Evolutionary conservation across 2,113 vertebrate species (phyloP), one percentile per base, ranked within the genome.

Genomic region (Nipponia nippon): DNA sequence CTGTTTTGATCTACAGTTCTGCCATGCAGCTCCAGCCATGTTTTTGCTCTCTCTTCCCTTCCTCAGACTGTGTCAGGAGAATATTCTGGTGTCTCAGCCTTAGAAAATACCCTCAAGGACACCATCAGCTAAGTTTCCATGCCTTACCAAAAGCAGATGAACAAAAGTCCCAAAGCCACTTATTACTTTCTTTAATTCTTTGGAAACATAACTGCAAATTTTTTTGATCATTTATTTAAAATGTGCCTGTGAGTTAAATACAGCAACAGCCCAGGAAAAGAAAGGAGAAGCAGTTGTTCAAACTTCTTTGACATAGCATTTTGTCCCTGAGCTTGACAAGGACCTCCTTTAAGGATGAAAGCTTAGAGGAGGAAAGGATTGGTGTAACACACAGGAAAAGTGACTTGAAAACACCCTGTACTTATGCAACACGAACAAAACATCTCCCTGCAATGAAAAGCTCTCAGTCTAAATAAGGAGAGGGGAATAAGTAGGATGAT

Each of bases 211-310:
- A 61, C n/a, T 65, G 32, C 22, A 81, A 65, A 10, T 0, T 13
- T 53, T 82, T 96, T 86, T 76, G 4, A 92, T 93, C 4, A 62
- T 72, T 95, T 92, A 90, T 93, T 92, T 80, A 90, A 92, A 89
- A 81, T 34, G 11, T 30, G 8, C 29, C 29, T 84, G 17, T 90
- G 65, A 90, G 14, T 82, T 89, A 87, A 72, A 93, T 11, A 38
- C 38, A 94, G 26, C 10, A 55, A 44, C 15, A 77, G 3, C 15
- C 21, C 30, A 53, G 53, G 42, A 90, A 90, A 83, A 42, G 19
- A 70, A 62, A 50, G 89, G 36, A 61, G 40, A 46, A 83, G 10
- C 30, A 77, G 42, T 62, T 90, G 42, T 67, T 94, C 47, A 71
- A 6, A 84, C 30, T 92, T 96, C 55, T 42, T 75, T 89, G 80